Base-by-base conservation (phyloP, 1,140 invertebrate genomes). In the Rhopalosiphum maidis region DNA sequence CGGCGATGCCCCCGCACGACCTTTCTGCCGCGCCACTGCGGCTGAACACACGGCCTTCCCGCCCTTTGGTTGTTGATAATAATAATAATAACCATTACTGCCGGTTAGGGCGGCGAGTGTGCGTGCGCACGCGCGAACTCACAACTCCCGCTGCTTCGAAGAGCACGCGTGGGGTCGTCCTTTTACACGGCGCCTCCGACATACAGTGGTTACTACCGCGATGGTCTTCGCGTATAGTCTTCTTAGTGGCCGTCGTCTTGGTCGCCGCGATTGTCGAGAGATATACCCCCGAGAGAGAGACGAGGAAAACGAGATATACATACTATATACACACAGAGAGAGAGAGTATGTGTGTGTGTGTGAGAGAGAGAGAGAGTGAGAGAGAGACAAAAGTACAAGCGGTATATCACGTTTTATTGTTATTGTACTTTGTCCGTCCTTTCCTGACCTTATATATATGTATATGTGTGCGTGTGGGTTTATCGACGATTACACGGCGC, bases 361-460 rank as follows among this genome's bases (percentile, higher is more conserved):
- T 23, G 22, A 0, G 54, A 4, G 7, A 30, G 23, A 2, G 41
- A 30, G 25, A n/a, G 15, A 25, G 86, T 1, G 9, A 9, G 35
- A 37, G 35, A 30, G 91, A 37, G 91, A 46, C 7, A 35, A 48
- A 86, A 41, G 46, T 54, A 35, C 48, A 46, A 22, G 23, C 48
- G n/a, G 82, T 93, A 93, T 86, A 93, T 93, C 91, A 85, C 82
- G 91, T 93, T 93, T 93, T 93, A 93, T 93, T 86, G 91, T 85
- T 93, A 93, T 93, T 93, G 82, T 82, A 54, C 46, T 55, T 92
- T 46, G 60, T 91, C 90, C 68, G 35, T 68, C 91, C 46, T 35
- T 83, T 93, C 77, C 91, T 41, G 91, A 86, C 91, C 48, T 43
- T 54, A 86, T 92, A 89, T 48, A 86, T 11, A 9, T 46, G 9